Percentiles rank a stretch among this genome's conserved stretches.
phyloP scores from a whole-genome alignment of 2,888 invertebrate species.

The Dilophus febrilis region DNA sequence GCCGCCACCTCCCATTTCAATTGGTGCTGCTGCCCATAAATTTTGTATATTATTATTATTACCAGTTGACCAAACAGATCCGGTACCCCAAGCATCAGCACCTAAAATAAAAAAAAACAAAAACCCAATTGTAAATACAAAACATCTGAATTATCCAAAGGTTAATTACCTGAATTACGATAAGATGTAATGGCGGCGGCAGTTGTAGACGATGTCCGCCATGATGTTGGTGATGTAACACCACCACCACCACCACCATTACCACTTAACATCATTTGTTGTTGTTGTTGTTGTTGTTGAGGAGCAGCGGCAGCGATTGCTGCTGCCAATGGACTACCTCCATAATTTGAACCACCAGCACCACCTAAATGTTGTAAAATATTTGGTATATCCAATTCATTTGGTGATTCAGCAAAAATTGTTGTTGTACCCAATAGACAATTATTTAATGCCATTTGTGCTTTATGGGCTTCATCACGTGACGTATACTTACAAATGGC shows the following conservation, averaged over 20 bases:
- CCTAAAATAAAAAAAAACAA: too few relatives aligned
- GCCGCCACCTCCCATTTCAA: too few relatives aligned
- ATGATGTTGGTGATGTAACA: slow-evolving; percentile 13
- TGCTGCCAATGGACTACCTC: too few relatives aligned
- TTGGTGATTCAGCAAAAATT: slow-evolving; percentile 86
- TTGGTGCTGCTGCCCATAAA: slow-evolving; percentile 44
- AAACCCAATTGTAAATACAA: background rate
- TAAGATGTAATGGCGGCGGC: slow-evolving; percentile 22
- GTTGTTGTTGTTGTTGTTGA: background rate
- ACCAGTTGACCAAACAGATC: slow-evolving; percentile 29
- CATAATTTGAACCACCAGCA: too few relatives aligned
- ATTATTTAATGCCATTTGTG: slow-evolving; percentile 88
- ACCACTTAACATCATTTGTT: background rate
- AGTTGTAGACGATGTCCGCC: slow-evolving; percentile 22
- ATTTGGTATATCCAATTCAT: slow-evolving; percentile 74
- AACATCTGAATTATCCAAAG: slow-evolving; percentile 13
- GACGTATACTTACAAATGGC: slow-evolving; percentile 87
- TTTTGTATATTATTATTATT: slow-evolving; percentile 25
- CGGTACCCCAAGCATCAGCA: slow-evolving; percentile 44
- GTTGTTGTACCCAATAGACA: slow-evolving; percentile 91
- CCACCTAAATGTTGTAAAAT: slow-evolving; percentile 68
- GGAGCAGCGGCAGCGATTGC: background rate
- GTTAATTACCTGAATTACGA: slow-evolving; percentile 21
- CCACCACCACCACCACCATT: too few relatives aligned
- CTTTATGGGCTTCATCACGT: slow-evolving; percentile 90